These are phyloP conservation scores for Pristis pectinata DNA, from an alignment of 2,797 vertebrate genomes.

Conservation along the genomic window DNA sequence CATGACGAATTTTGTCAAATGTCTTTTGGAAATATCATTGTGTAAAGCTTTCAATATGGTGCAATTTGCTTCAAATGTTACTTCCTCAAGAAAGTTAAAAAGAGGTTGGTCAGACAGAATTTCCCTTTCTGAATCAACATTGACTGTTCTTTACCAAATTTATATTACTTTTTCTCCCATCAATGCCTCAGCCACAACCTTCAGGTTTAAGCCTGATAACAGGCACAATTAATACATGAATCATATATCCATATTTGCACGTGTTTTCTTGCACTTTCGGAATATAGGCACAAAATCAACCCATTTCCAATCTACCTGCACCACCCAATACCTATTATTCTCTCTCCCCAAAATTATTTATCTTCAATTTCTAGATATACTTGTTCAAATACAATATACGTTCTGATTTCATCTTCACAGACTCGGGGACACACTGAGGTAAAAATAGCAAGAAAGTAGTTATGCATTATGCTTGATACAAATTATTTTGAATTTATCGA, in stretches of 20 bases:
- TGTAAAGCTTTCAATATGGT: not conserved
- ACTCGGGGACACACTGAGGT: not conserved
- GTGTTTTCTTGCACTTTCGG: not conserved
- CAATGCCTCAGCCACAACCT: not conserved
- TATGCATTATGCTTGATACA: not conserved
- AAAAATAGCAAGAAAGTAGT: not conserved
- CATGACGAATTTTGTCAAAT: not conserved
- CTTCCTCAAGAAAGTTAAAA: not conserved
- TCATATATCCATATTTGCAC: not conserved
- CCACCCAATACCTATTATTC: not conserved
- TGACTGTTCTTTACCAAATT: not conserved
- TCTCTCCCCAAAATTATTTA: not conserved
- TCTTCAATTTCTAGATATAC: not conserved
- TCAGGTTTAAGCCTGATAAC: not conserved
- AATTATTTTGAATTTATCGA: not conserved
- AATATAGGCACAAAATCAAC: not conserved
- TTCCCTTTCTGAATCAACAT: not conserved
- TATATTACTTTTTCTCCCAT: not conserved
- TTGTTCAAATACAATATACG: not conserved
- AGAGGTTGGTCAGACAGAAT: not conserved
- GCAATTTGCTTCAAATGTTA: not conserved
- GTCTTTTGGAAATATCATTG: not conserved
- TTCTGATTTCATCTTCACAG: not conserved
- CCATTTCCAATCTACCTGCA: not conserved
- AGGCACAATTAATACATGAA: not conserved